Evolutionary conservation across 2,888 invertebrate species (phyloP), one percentile per base, ranked within the genome.

Genomic region (Callyntrura guangdongensis): DNA sequence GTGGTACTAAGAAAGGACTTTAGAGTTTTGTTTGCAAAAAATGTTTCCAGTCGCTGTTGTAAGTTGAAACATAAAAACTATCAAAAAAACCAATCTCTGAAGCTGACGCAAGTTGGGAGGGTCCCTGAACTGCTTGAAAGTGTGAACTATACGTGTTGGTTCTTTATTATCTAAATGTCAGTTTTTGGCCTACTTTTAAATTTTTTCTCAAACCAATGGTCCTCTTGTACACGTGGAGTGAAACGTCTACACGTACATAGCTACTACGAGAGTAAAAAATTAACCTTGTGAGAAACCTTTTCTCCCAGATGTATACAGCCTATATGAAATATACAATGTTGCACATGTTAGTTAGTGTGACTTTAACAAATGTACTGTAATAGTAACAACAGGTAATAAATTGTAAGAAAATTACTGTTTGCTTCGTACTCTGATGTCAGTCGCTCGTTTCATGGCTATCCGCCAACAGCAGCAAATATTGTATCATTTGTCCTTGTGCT

Each of bases 111-210:
- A 53, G 53, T 53, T 11, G n/a, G n/a, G 53, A 53, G 53, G 12
- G 12, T 53, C 14, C 12, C 53, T 53, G 11, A 14, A 53, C 53
- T 53, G n/a, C 53, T 53, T 45, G 9, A 17, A 79, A 79, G 53
- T 53, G 77, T 49, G 81, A 81, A 27, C 17, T 81, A n/a, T n/a
- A 79, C 25, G 17, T 47, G 59, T 59, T 53, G n/a, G 61, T 64
- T 11, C 22, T 64, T 11, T 64, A 20, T 67, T 22, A 61, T 17
- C 25, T 22, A 14, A 12, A 79, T 79, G 53, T n/a, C 79, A 53
- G 22, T 77, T 3, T 79, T 56, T 79, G 79, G 25, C 79, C 56
- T 59, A 79, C 79, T 79, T 79, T 77, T 59, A 12, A 53, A 79
- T 0, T 53, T n/a, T 9, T 17, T 20, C n/a, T 64, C 9, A 64